Percentiles rank a stretch among this genome's conserved stretches.
These are phyloP conservation scores for Cephus sareptanus DNA, from an alignment of 2,888 invertebrate genomes.

Conservation along the genomic window DNA sequence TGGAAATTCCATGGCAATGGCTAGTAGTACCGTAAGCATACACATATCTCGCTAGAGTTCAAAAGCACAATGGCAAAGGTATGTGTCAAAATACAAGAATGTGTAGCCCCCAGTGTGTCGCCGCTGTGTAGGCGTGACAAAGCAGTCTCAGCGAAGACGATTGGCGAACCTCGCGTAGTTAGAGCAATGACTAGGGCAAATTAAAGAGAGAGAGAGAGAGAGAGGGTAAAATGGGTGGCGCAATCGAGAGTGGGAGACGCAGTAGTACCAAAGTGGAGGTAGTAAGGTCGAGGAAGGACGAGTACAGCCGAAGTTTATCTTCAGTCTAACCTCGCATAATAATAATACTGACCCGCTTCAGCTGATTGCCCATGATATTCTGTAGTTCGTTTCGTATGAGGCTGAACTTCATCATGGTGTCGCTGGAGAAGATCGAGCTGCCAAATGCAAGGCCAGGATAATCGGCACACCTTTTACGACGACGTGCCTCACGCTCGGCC, in stretches of 20 bases:
- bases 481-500: conserved; percentile 83
- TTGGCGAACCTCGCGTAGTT: not conserved
- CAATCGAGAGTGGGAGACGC: not conserved
- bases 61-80: not conserved
- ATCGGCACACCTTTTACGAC: conserved; percentile 85
- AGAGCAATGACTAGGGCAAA: not conserved
- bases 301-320: not conserved
- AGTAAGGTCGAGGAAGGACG: not conserved
- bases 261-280: not conserved
- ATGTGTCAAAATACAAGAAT: not conserved
- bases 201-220: not conserved
- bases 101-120: not conserved
- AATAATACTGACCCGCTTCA: conserved; percentile 88
- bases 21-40: not conserved
- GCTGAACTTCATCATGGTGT: conserved; percentile 97
- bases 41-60: not conserved
- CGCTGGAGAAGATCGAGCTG: conserved; percentile 93
- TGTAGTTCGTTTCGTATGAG: conserved; percentile 97
- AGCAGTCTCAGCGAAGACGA: not conserved
- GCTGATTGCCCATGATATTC: conserved; percentile 96
- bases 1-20: not conserved
- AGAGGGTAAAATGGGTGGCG: not conserved
- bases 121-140: not conserved
- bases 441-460: conserved; percentile 94
- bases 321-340: not conserved